Percentiles rank a stretch among this genome's conserved stretches.
phyloP scores from a whole-genome alignment of 2,888 invertebrate species.

The Drosophila paucipuncta region DNA sequence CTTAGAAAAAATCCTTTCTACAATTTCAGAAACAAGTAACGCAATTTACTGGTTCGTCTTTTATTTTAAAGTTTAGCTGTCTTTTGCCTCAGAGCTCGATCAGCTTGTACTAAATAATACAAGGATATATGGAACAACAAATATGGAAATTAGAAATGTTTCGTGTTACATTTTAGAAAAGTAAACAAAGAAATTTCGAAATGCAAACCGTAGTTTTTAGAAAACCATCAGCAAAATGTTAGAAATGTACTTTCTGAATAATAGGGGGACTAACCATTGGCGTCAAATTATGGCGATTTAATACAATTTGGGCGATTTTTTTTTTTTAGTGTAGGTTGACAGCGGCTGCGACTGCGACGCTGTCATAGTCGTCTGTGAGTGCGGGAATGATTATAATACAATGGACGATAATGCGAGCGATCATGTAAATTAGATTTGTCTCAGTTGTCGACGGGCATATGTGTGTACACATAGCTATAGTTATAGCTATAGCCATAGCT shows the following conservation, averaged over 20 bases:
- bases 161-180: too few relatives aligned
- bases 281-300: background rate
- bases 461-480: background rate
- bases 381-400: constrained; percentile 76
- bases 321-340: background rate
- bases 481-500: background rate
- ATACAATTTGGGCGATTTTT: background rate
- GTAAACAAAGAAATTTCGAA: background rate
- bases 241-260: background rate
- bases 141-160: background rate
- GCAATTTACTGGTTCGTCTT: too few relatives aligned
- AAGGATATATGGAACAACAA: background rate
- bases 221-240: background rate
- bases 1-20: too few relatives aligned
- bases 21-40: too few relatives aligned
- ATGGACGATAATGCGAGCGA: constrained; percentile 81
- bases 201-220: background rate
- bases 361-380: constrained; percentile 18
- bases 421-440: constrained; percentile 83
- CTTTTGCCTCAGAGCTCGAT: too few relatives aligned
- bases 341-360: constrained; percentile 36
- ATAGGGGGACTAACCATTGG: background rate
- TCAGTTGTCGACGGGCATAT: constrained; percentile 61
- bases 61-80: too few relatives aligned
- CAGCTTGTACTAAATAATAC: too few relatives aligned